Percentiles rank a stretch among this genome's conserved stretches.
Evolutionary conservation across 2,797 vertebrate genomes (phyloP).

Genomic region (Limnodromus scolopaceus): DNA sequence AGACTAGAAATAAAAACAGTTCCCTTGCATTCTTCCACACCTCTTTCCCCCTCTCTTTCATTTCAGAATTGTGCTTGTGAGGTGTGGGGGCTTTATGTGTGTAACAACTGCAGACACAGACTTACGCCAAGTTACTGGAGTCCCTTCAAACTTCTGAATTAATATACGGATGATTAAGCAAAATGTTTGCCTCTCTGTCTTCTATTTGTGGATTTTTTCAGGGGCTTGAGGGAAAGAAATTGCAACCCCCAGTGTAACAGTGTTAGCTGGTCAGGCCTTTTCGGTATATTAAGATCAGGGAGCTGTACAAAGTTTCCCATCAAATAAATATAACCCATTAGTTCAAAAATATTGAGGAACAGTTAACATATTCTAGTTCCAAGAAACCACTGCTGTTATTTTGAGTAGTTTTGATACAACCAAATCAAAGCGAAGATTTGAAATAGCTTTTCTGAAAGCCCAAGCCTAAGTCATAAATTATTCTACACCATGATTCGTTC

Average conservation of each 20-base stretch:
- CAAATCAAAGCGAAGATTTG: constrained; percentile 81
- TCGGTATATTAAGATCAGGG: background rate
- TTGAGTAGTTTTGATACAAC: constrained; percentile 80
- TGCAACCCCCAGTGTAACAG: background rate
- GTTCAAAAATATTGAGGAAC: constrained; percentile 53
- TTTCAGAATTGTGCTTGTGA: background rate
- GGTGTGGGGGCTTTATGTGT: background rate
- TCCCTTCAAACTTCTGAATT: constrained; percentile 47
- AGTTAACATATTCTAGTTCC: constrained; percentile 67
- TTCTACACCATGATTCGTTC: constrained; percentile 79
- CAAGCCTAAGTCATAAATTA: constrained; percentile 81
- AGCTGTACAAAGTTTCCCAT: constrained; percentile 61
- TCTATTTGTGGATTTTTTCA: background rate
- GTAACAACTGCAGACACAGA: background rate
- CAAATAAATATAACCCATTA: constrained; percentile 46
- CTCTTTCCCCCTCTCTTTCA: background rate
- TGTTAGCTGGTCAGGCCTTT: background rate
- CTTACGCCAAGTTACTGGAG: constrained; percentile 14
- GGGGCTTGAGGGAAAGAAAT: background rate
- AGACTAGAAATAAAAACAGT: background rate
- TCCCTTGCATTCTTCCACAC: background rate
- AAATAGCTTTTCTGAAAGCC: constrained; percentile 83
- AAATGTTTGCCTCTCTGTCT: constrained; percentile 38
- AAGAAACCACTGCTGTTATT: constrained; percentile 78
- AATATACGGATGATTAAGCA: constrained; percentile 26